A percentile compares a stretch with the other conserved stretches of the same genome.
Conservation (phyloP, 2,888 invertebrate species). For the Pasiphila rectangulata region DNA sequence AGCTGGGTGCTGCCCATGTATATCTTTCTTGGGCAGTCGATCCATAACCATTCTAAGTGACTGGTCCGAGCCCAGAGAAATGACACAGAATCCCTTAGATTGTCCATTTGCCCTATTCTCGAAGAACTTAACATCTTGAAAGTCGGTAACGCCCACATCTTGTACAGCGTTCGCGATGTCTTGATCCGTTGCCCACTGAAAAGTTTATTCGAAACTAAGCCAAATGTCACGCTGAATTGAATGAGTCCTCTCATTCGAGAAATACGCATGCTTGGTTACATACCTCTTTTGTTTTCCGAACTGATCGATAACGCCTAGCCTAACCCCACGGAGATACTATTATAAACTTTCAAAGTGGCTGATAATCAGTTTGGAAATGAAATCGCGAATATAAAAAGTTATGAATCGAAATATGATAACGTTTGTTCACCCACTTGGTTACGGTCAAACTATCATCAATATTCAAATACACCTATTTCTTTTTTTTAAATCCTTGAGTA, state of each 20-base stretch:
- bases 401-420: not conserved
- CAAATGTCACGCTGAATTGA: constrained; percentile 36
- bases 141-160: constrained; percentile 93
- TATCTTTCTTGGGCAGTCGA: constrained; percentile 94
- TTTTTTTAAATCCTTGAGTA: constrained; percentile 38
- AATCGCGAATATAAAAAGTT: not conserved
- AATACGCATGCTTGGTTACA: constrained; percentile 34
- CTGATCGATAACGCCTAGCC: constrained; percentile 11
- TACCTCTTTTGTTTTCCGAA: constrained; percentile 36
- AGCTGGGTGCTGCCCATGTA: constrained; percentile 96
- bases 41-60: constrained; percentile 95
- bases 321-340: constrained; percentile 5
- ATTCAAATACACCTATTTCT: not conserved
- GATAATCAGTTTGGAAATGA: not conserved
- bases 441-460: not conserved
- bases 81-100: constrained; percentile 98
- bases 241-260: constrained; percentile 26
- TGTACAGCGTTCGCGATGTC: constrained; percentile 95
- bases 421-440: not conserved
- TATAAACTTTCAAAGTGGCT: too few species aligned
- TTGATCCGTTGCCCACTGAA: constrained; percentile 98
- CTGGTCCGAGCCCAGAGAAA: constrained; percentile 95
- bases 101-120: constrained; percentile 99
- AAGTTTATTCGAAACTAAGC: constrained; percentile 66
- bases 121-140: constrained; percentile 99